Conservation (phyloP, 2,888 invertebrate species). For the Ypsolopha scabrella region DNA sequence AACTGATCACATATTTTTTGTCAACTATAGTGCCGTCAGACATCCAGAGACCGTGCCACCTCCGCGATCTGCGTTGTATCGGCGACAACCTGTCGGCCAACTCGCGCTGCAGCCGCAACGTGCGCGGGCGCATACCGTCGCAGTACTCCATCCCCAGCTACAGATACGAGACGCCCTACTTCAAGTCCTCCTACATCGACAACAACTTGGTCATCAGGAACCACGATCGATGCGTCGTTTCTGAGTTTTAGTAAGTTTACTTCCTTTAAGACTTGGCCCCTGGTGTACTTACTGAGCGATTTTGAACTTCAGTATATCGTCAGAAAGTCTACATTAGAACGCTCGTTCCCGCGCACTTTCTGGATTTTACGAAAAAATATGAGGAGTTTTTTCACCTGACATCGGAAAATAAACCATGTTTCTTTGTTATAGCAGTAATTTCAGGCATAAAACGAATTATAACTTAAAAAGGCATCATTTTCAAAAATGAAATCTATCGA, state of each 20-base stretch:
- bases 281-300: too few species aligned
- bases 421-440: too few species aligned
- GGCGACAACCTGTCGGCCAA: conserved; percentile 29
- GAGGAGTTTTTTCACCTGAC: too few species aligned
- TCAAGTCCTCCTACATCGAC: conserved; percentile 41
- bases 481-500: too few species aligned
- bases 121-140: conserved; percentile 20
- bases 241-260: conserved; percentile 46
- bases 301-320: too few species aligned
- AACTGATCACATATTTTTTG: too few species aligned
- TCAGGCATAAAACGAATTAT: too few species aligned
- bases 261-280: background rate
- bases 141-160: conserved; percentile 19
- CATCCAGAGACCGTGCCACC: conserved; percentile 28
- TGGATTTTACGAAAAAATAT: too few species aligned
- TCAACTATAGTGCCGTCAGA: conserved; percentile 2
- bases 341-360: too few species aligned
- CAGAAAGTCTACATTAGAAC: too few species aligned
- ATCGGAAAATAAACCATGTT: too few species aligned
- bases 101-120: conserved; percentile 27
- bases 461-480: too few species aligned
- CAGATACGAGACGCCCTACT: conserved; percentile 33
- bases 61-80: conserved; percentile 28
- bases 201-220: conserved; percentile 27
- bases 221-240: conserved; percentile 32